Conservation (phyloP, 2,113 vertebrate species). For the Euleptes europaea region DNA sequence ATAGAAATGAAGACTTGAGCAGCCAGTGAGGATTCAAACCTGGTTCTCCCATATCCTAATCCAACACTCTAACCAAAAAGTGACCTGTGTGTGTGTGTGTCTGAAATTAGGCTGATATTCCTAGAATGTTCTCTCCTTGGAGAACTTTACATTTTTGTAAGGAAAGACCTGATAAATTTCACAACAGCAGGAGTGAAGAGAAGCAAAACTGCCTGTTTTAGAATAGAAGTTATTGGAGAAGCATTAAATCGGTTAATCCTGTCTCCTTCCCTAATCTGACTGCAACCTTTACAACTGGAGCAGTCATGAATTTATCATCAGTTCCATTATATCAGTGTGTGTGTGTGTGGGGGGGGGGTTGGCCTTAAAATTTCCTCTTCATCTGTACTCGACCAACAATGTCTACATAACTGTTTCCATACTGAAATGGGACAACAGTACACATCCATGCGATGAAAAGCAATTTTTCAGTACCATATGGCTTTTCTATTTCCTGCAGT, state of each 20-base stretch:
- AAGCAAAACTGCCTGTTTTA: not conserved
- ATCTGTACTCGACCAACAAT: rapidly evolving
- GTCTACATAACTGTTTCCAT: not conserved
- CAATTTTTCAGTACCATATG: not conserved
- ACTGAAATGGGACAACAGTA: not conserved
- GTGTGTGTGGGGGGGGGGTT: no score
- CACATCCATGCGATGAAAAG: not conserved
- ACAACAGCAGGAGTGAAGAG: not conserved
- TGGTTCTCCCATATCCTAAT: no score
- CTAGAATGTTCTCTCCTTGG: not conserved
- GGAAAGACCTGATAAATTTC: not conserved
- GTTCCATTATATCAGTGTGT: not conserved
- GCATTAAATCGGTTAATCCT: not conserved
- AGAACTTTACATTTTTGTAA: not conserved
- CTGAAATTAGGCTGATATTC: no score
- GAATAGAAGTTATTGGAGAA: not conserved
- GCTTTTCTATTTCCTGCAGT: not conserved
- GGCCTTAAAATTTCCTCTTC: rapidly evolving
- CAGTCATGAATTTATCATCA: not conserved
- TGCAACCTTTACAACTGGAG: not conserved
- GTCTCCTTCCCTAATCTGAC: not conserved
- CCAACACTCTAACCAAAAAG: no score
- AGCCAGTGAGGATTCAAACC: no score
- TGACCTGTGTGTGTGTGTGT: no score
- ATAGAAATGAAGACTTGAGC: no score